Evolutionary conservation across 35 echinoderm and acorn worm genomes (phyloP).

Genomic region (Ptychodera flava): DNA sequence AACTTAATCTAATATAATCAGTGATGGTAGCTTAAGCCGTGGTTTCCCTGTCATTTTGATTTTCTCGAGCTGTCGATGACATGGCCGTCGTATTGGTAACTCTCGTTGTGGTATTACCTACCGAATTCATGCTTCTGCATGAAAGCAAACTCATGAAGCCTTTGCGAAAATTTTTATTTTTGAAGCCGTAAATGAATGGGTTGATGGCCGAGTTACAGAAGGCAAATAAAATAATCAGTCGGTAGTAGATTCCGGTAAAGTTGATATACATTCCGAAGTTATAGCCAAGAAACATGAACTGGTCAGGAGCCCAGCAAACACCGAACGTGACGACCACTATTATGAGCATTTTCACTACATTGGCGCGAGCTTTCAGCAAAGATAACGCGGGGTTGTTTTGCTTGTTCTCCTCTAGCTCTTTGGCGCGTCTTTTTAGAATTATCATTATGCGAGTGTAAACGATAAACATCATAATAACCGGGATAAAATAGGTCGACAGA

Average conservation of each 20-base stretch:
- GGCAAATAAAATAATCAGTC: slow-evolving; percentile 63
- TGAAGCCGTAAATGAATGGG: slow-evolving; percentile 89
- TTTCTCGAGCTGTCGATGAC: too few relatives aligned
- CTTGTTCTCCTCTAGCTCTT: slow-evolving; percentile 29
- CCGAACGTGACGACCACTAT: slow-evolving; percentile 76
- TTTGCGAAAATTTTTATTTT: slow-evolving; percentile 67
- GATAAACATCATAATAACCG: slow-evolving; percentile 65
- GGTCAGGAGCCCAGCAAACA: slow-evolving; percentile 90
- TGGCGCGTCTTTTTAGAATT: slow-evolving; percentile 47
- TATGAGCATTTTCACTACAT: slow-evolving; percentile 75
- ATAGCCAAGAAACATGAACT: slow-evolving; percentile 84
- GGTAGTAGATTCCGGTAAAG: slow-evolving; percentile 66
- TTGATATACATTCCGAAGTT: slow-evolving; percentile 68
- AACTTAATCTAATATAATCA: too few relatives aligned
- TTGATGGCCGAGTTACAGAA: slow-evolving; percentile 87
- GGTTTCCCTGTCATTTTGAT: too few relatives aligned
- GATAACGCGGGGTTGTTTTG: too few relatives aligned
- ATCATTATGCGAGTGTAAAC: slow-evolving; percentile 72
- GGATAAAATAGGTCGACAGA: slow-evolving; percentile 75
- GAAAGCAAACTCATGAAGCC: too few relatives aligned
- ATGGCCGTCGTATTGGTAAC: too few relatives aligned
- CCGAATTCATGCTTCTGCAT: too few relatives aligned
- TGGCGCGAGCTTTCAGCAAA: slow-evolving; percentile 65
- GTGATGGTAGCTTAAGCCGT: too few relatives aligned
- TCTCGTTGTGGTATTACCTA: too few relatives aligned